Evolutionary conservation across 2,888 invertebrate species (phyloP).

Genomic region (Cheilosia soror): DNA sequence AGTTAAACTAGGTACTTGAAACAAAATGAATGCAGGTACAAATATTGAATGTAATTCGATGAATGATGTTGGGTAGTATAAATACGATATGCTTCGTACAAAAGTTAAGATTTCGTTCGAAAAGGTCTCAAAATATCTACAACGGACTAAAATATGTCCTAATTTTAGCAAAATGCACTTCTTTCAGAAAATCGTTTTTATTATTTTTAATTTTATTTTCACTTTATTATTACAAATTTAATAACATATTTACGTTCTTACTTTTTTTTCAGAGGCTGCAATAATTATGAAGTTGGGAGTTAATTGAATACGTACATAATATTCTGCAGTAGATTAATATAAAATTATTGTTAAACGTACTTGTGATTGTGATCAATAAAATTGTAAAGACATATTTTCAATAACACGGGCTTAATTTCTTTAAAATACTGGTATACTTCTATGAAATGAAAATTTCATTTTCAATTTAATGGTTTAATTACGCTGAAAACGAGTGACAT

Average conservation of each 20-base stretch:
- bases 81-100: no score
- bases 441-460: no score
- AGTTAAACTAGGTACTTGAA: no score
- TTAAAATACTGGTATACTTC: no score
- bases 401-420: neutral
- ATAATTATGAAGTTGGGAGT: neutral
- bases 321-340: neutral
- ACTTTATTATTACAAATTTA: neutral
- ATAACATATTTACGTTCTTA: neutral
- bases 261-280: slow-evolving; percentile 45
- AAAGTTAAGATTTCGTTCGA: no score
- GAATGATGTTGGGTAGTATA: no score
- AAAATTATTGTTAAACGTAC: neutral
- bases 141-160: no score
- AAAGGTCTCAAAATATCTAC: no score
- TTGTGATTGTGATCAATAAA: slow-evolving; percentile 30
- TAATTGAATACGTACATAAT: neutral
- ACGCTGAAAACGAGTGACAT: neutral
- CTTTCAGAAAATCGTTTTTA: neutral
- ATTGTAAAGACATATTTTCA: slow-evolving; percentile 21
- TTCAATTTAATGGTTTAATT: neutral
- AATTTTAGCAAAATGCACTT: neutral
- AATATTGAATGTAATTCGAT: no score
- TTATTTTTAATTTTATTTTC: no score
- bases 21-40: no score